Percentiles rank a stretch among this genome's conserved stretches.
Conservation (phyloP, 1,140 invertebrate genomes). For the Galleria mellonella region DNA sequence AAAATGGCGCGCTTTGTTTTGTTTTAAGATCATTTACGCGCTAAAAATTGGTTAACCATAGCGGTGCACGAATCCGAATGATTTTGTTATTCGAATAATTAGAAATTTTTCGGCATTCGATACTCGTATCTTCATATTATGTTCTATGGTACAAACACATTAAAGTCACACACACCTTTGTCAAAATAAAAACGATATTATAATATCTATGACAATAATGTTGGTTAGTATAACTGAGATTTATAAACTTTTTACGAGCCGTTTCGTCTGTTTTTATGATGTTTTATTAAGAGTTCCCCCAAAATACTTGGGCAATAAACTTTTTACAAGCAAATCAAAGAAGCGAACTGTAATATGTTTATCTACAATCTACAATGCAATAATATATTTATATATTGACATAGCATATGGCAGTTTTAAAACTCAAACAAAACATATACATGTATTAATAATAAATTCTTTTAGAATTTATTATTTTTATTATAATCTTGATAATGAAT, state of each 20-base stretch:
- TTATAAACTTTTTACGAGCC: constrained; percentile 8
- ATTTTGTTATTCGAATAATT: too few species aligned
- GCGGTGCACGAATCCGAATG: too few species aligned
- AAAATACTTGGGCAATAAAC: constrained; percentile 1
- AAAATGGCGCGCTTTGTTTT: too few species aligned
- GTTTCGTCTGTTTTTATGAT: constrained; percentile 6
- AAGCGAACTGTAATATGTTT: background rate
- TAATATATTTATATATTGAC: background rate
- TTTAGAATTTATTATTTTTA: background rate
- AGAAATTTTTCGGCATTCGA: too few species aligned
- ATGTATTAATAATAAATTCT: background rate
- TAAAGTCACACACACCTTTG: too few species aligned
- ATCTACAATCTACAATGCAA: too few species aligned
- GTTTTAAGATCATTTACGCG: too few species aligned
- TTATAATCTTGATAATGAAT: too few species aligned
- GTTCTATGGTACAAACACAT: too few species aligned
- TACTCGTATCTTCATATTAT: too few species aligned
- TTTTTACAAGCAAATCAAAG: constrained; percentile 6
- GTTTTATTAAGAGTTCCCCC: constrained; percentile 4
- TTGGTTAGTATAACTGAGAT: constrained; percentile 2
- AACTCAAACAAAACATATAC: background rate
- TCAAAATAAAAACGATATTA: too few species aligned
- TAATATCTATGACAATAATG: constrained; percentile 4
- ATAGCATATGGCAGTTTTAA: background rate
- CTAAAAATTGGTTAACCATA: too few species aligned